Evolutionary conservation across 2,888 invertebrate genomes (phyloP), one percentile per base, ranked within the genome.

Genomic region (Cataglyphis livida): DNA sequence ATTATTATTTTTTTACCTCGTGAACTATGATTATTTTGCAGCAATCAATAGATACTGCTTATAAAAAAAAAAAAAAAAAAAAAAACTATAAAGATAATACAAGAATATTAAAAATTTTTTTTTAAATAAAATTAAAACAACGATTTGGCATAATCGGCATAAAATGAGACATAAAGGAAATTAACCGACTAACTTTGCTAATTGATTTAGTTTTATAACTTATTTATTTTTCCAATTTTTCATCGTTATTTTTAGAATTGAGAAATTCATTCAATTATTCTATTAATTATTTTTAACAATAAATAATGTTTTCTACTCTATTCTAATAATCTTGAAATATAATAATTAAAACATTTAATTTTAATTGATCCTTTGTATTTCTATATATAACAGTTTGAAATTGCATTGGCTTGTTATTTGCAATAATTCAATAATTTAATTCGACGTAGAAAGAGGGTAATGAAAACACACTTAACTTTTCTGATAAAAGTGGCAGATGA

Each of bases 381-480:
- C 3, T 21, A 71, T 0, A n/a, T 70, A 9, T 70, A 35, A n/a
- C 1, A 73, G 1, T 61, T 48, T 64, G 0, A 4, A 64, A 48
- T 48, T 75, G 12, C 12, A 48, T 65, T 48, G 32, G 10, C 7
- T 61, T 35, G 35, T 35, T 35, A 35, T 65, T 64, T 51, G 18
- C 18, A 25, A 65, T n/a, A 4, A 18, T 3, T 48, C n/a, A 51
- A 51, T 21, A 51, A 54, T 54, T 64, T 51, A 75, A 75, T 64
- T 65, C 7, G 1, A 4, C n/a, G 7, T 12, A 57, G 15, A 64
- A 15, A 48, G 4, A 48, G 2, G 7, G 18, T 18, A 57, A 57
- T 32, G 4, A 28, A 41, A 3, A 1, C 6, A 5, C 32, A 66
- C 6, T 48, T 35, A 62, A 15, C 21, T 44, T 32, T 32, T 21